phyloP scores from a whole-genome alignment of 2,888 invertebrate genomes.

The Drosophila tanythrix region DNA sequence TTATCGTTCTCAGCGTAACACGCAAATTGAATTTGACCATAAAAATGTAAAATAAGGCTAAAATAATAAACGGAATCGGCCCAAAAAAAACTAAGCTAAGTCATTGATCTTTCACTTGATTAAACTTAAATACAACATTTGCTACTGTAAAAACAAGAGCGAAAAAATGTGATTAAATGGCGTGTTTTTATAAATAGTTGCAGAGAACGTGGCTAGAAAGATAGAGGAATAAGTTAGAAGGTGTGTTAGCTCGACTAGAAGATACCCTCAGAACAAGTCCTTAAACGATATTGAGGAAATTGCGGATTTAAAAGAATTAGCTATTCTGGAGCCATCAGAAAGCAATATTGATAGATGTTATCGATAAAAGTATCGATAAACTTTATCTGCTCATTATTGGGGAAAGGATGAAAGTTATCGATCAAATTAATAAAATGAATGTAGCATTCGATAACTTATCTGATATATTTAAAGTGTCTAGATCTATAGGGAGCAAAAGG shows the following conservation, averaged over 20 bases:
- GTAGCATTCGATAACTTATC: background rate
- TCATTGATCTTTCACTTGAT: constrained; percentile 23
- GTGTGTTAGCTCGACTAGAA: background rate
- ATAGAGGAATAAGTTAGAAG: background rate
- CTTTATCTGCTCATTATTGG: background rate
- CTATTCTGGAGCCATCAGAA: too few species aligned
- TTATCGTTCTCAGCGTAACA: background rate
- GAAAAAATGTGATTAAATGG: background rate
- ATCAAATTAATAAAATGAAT: too few species aligned
- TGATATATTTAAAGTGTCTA: background rate
- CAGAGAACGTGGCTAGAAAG: background rate
- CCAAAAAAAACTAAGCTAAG: constrained; percentile 5
- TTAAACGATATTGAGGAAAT: background rate
- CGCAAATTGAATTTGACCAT: background rate
- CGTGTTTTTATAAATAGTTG: background rate
- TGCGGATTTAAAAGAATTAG: background rate
- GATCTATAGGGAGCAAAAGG: background rate
- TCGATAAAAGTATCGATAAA: too few species aligned
- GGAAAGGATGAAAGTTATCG: too few species aligned
- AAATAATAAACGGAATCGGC: background rate
- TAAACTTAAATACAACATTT: background rate
- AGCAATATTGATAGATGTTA: background rate
- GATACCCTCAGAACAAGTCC: background rate
- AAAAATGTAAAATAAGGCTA: constrained; percentile 6
- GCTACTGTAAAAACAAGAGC: background rate